A percentile compares a stretch with the other conserved stretches of the same genome.
These are phyloP conservation scores for Drosophila punjabiensis DNA, from an alignment of 1,140 invertebrate genomes.

Conservation along the genomic window DNA sequence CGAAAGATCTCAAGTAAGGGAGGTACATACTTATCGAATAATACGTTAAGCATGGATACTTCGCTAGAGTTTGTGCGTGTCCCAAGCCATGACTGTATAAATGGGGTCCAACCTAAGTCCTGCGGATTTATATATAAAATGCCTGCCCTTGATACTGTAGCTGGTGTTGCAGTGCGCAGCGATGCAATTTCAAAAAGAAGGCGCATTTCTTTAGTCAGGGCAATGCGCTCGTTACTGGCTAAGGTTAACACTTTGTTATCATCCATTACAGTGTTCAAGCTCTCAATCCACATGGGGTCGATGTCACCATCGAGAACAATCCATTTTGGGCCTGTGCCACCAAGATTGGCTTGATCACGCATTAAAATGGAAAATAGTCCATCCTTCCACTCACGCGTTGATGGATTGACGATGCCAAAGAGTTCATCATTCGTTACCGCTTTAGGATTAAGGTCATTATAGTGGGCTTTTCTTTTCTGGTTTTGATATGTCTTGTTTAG, in stretches of 20 bases:
- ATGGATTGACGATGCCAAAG: slow-evolving; percentile 7
- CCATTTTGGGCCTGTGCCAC: slow-evolving; percentile 6
- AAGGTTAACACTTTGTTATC: slow-evolving; percentile 5
- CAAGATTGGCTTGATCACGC: slow-evolving; percentile 7
- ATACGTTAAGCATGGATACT: slow-evolving; percentile 7
- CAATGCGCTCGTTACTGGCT: slow-evolving; percentile 6
- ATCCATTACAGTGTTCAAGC: slow-evolving; percentile 9
- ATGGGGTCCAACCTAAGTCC: slow-evolving; percentile 12
- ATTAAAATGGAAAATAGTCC: slow-evolving; percentile 7
- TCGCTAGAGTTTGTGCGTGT: slow-evolving; percentile 8
- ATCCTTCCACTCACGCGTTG: slow-evolving; percentile 11
- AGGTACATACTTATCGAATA: slow-evolving; percentile 8
- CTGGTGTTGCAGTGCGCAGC: slow-evolving; percentile 3
- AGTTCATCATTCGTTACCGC: slow-evolving; percentile 11
- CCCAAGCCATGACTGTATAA: slow-evolving; percentile 11
- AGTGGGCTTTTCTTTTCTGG: slow-evolving; percentile 10
- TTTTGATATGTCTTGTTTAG: slow-evolving; percentile 9
- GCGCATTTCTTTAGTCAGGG: slow-evolving; percentile 8
- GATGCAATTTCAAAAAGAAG: slow-evolving; percentile 14
- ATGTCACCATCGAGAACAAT: slow-evolving; percentile 12
- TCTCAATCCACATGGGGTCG: slow-evolving; percentile 12
- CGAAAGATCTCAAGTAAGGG: slow-evolving; percentile 7
- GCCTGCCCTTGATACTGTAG: slow-evolving; percentile 4
- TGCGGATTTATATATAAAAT: slow-evolving; percentile 10
- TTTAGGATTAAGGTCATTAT: slow-evolving; percentile 10